Base-by-base conservation (phyloP, 64 coral and sea anemone genomes). In the Montipora foliosa region DNA sequence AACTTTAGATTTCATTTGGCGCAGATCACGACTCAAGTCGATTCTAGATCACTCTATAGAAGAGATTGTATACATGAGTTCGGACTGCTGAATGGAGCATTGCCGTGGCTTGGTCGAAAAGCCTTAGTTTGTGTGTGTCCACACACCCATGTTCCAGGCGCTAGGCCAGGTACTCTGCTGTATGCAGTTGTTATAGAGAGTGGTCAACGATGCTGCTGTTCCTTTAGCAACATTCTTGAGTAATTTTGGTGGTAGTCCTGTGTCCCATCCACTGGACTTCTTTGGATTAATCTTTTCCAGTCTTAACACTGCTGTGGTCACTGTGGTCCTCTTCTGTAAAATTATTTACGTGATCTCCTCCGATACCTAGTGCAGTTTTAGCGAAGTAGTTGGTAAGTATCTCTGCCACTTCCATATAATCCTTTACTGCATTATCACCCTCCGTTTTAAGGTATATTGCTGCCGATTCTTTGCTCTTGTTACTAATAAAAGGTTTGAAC, bases 231-330 rank as follows among this genome's bases (percentile, higher is more conserved):
- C 87, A 89, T 25, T 25, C 25, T 25, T 25, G 25, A 25, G 25
- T 22, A 22, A 20, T 45, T 77, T 78, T 59, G 73, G 87, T 89
- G 87, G 17, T 8, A 77, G 29, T 6, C 51, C 47, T 1, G 46
- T 44, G 74, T 89, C 87, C 74, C 74, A 88, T 61, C 74, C 87
- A 60, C 87, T 62, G 17, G 87, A 89, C 61, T 89, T 89, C 77
- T 62, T 89, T 75, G 75, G 52, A 49, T 89, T 61, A 17, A 78
- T 45, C 74, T 78, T 77, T 74, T 89, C 50, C 13, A 89, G 44
- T 48, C 74, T 52, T 14, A 53, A 53, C 5, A 53, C 51, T 53
- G 25, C 25, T 25, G 25, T 25, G 25, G 25, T 25, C 25, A 25
- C 25, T 25, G 25, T 25, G 25, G 25, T 53, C 51, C 59, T 89